These are phyloP conservation scores for Oryzias dopingdopingensis DNA, from an alignment of 2,797 vertebrate species.

Conservation along the genomic window DNA sequence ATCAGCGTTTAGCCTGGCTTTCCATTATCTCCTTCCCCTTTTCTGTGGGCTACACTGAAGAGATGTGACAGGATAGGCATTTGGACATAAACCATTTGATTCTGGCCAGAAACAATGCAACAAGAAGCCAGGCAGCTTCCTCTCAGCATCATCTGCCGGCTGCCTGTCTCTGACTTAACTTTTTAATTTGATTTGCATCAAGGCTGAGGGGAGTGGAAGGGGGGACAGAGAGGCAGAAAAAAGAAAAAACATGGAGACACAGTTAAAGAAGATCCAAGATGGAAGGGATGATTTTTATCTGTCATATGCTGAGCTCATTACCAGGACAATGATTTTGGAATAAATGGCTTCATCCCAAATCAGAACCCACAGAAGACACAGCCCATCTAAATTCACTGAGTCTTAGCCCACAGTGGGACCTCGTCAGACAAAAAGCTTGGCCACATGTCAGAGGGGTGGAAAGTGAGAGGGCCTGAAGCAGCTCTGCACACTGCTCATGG, in stretches of 20 bases:
- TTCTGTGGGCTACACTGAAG: conserved; percentile 8
- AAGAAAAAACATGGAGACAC: not conserved
- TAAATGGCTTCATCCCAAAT: conserved; percentile 1
- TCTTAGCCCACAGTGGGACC: conserved; percentile 17
- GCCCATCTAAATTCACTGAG: conserved; percentile 23
- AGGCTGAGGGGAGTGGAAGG: conserved; percentile 6
- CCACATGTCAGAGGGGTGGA: conserved; percentile 32
- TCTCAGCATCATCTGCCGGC: conserved; percentile 12
- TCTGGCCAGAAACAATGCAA: conserved; percentile 15
- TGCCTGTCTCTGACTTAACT: conserved; percentile 7
- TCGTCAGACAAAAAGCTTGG: conserved; percentile 41
- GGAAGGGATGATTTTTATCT: not conserved
- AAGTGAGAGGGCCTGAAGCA: conserved; percentile 29
- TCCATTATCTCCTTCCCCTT: conserved; percentile 29
- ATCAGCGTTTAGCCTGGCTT: conserved; percentile 36
- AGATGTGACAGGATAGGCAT: conserved; percentile 28
- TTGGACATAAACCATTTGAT: conserved; percentile 39
- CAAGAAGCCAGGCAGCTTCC: conserved; percentile 10
- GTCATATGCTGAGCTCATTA: conserved; percentile 3
- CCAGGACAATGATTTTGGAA: not conserved
- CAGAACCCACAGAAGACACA: not conserved
- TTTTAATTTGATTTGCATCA: conserved; percentile 36
- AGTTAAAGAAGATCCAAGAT: not conserved
- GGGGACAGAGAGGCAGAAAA: conserved; percentile 12
- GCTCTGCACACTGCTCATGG: conserved; percentile 44